Conservation (phyloP, 2,797 vertebrate species). For the Telmatherina bonti region DNA sequence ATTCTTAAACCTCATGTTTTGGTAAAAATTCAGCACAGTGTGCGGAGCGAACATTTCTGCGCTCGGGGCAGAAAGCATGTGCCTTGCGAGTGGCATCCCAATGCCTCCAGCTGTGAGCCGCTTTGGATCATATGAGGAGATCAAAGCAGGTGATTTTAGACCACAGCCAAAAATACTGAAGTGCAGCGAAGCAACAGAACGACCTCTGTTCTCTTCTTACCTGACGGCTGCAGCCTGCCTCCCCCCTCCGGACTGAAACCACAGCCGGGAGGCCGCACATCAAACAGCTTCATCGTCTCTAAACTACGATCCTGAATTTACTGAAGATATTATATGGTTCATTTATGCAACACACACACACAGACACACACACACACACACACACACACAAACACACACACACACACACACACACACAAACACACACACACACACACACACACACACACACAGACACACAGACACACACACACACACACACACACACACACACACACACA, state of each 20-base stretch:
- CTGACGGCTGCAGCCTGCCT: slow-evolving; percentile 58
- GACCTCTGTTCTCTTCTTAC: slow-evolving; percentile 64
- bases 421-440: too few relatives aligned
- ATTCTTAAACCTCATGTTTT: slow-evolving; percentile 9
- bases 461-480: too few relatives aligned
- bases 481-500: slow-evolving; percentile 3
- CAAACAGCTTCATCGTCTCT: background rate
- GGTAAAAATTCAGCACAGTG: slow-evolving; percentile 5
- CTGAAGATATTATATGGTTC: too few relatives aligned
- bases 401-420: too few relatives aligned
- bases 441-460: too few relatives aligned
- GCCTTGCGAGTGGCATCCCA: slow-evolving; percentile 67
- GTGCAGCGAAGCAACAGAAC: slow-evolving; percentile 46
- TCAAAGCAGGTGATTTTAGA: slow-evolving; percentile 75
- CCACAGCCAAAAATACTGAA: slow-evolving; percentile 63
- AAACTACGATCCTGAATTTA: too few relatives aligned
- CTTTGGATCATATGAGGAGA: slow-evolving; percentile 80
- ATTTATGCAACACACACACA: too few relatives aligned
- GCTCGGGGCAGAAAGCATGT: slow-evolving; percentile 70
- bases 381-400: too few relatives aligned
- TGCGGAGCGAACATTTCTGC: slow-evolving; percentile 53
- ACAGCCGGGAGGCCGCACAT: background rate
- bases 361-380: background rate
- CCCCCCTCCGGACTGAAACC: background rate
- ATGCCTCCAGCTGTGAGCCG: slow-evolving; percentile 74